Evolutionary conservation across 2,113 vertebrate species (phyloP).

Genomic region (Mesocricetus auratus): DNA sequence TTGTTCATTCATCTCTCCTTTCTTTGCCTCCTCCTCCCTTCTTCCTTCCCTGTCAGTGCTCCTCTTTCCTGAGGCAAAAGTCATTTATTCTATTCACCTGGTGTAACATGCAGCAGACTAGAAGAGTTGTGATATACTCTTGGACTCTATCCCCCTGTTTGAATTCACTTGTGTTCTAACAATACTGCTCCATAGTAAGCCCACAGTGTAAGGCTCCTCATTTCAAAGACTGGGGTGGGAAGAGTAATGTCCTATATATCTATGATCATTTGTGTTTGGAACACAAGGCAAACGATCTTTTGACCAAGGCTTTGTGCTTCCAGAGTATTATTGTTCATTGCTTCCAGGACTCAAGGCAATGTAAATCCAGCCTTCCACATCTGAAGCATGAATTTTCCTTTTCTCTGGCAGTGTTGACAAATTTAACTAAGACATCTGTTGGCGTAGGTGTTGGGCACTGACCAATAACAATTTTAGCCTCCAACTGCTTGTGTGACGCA

Average conservation of each 20-base stretch:
- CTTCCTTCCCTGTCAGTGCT: not conserved
- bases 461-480: constrained; percentile 70
- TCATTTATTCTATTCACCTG: constrained; percentile 63
- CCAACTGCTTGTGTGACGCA: constrained; percentile 59
- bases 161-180: constrained; percentile 70
- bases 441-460: constrained; percentile 70
- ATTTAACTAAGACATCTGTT: constrained; percentile 73
- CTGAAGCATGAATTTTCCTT: constrained; percentile 69
- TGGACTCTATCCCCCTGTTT: constrained; percentile 58
- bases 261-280: constrained; percentile 49
- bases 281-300: constrained; percentile 24
- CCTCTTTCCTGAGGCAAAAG: not conserved
- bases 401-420: constrained; percentile 38
- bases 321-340: not conserved
- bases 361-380: constrained; percentile 41
- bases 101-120: constrained; percentile 46
- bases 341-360: constrained; percentile 33
- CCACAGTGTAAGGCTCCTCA: constrained; percentile 38
- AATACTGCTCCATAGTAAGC: constrained; percentile 69
- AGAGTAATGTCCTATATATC: constrained; percentile 38
- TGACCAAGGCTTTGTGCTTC: not conserved
- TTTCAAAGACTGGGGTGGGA: constrained; percentile 62
- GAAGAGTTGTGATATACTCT: constrained; percentile 49
- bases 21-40: not conserved
- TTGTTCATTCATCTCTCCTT: not conserved